Conservation (phyloP, 2,888 invertebrate species). For the Cancer borealis region DNA sequence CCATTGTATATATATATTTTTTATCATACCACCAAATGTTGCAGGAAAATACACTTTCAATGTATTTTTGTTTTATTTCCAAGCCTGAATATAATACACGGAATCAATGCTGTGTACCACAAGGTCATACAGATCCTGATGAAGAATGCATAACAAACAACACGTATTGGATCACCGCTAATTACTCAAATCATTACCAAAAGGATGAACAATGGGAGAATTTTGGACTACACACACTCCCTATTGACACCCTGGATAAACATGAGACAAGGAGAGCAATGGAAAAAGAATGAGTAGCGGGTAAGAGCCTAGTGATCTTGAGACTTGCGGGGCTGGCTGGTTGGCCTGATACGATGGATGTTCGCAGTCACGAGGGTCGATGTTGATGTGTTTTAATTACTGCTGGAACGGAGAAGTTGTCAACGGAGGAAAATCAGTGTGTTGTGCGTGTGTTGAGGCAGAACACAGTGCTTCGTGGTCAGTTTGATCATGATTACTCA, state of each 20-base stretch:
- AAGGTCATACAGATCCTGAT: neutral
- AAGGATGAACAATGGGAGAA: no score
- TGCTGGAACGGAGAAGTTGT: neutral
- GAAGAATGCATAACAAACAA: neutral
- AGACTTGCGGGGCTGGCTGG: neutral
- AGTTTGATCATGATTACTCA: neutral
- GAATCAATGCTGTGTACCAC: neutral
- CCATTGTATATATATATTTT: no score
- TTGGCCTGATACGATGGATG: neutral
- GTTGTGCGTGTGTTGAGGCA: neutral
- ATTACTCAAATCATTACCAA: neutral
- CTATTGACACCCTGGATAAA: neutral
- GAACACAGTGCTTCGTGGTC: neutral
- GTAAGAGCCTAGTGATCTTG: neutral
- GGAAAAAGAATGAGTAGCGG: neutral
- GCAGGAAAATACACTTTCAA: neutral
- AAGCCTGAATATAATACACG: neutral
- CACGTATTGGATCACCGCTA: neutral
- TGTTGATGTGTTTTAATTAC: neutral
- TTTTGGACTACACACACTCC: neutral
- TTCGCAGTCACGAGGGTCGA: neutral
- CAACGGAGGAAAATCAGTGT: neutral
- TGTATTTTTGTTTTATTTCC: constrained; percentile 12
- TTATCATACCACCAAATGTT: neutral
- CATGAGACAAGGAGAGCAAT: neutral